Base-by-base conservation (phyloP, 2,113 vertebrate species). In the Progne subis region DNA sequence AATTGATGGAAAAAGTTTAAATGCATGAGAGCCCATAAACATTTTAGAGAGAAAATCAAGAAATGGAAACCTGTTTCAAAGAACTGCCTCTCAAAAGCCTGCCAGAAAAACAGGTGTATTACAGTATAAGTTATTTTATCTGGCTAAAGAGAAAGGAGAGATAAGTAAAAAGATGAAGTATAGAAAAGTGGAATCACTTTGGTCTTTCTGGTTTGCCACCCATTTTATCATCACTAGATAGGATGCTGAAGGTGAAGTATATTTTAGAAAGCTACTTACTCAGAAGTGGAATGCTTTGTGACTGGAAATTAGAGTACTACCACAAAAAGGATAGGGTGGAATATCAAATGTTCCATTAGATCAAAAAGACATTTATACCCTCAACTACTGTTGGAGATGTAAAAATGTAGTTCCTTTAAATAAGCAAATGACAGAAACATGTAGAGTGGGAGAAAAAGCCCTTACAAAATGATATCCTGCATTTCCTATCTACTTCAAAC, bases 61-160 rank as follows among this genome's bases (percentile, higher is more conserved):
- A 84, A 83, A 87, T 74, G n/a, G 50, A 92, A 85, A 83, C 29
- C 32, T n/a, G 70, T 77, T 82, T 92, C 92, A 47, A 74, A 76
- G 71, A 94, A 37, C 41, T 31, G 25, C 8, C 14, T 93, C 49
- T 91, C 49, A 63, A 68, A 34, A 67, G 2, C 63, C 13, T 80
- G 20, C 11, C 53, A 68, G 19, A 49, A 91, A 91, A 94, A 52
- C 20, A 90, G 26, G 24, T 49, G 26, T 53, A 31, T 74, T 79
- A 63, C 60, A 70, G 43, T 31, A 68, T 41, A 81, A 84, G 16
- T 64, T 74, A 55, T 67, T 94, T 86, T 88, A 39, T 25, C 8
- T 4, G 13, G 21, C 34, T 71, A 39, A 85, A 60, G 56, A 88
- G 37, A 94, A 94, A 82, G 7, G 28, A 84, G 29, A 82, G 12